Conservation (phyloP, 2,888 invertebrate genomes). For the Scelioninae gen. 1 region DNA sequence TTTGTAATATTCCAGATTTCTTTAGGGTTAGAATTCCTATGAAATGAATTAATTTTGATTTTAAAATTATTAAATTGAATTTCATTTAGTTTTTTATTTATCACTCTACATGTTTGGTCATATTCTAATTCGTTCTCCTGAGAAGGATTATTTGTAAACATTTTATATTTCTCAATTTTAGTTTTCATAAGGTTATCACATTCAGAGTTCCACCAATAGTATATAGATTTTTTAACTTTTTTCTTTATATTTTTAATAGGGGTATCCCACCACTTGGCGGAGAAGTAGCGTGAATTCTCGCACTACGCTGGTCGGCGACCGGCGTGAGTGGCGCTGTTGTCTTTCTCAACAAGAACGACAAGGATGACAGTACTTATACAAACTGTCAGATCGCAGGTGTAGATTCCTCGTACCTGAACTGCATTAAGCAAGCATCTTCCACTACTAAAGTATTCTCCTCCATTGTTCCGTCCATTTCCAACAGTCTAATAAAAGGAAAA, state of each 20-base stretch:
- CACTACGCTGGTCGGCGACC: too few relatives aligned
- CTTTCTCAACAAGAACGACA: too few relatives aligned
- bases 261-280: too few relatives aligned
- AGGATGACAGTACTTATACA: too few relatives aligned
- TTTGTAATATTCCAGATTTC: conserved; percentile 4
- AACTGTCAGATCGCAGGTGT: too few relatives aligned
- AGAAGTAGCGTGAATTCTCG: too few relatives aligned
- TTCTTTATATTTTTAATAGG: background rate
- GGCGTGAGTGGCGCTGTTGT: too few relatives aligned
- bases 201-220: conserved; percentile 7
- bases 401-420: too few relatives aligned
- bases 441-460: too few relatives aligned
- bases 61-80: conserved; percentile 3
- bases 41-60: conserved; percentile 16
- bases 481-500: too few relatives aligned
- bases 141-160: background rate
- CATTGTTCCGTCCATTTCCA: too few relatives aligned
- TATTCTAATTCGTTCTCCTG: background rate
- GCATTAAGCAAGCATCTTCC: too few relatives aligned
- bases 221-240: conserved; percentile 4
- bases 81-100: conserved; percentile 6
- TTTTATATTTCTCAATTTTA: conserved; percentile 3
- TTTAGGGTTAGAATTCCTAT: conserved; percentile 1
- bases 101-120: background rate
- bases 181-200: conserved; percentile 1